Evolutionary conservation across 2,888 invertebrate genomes (phyloP).

Genomic region (Merodon equestris): DNA sequence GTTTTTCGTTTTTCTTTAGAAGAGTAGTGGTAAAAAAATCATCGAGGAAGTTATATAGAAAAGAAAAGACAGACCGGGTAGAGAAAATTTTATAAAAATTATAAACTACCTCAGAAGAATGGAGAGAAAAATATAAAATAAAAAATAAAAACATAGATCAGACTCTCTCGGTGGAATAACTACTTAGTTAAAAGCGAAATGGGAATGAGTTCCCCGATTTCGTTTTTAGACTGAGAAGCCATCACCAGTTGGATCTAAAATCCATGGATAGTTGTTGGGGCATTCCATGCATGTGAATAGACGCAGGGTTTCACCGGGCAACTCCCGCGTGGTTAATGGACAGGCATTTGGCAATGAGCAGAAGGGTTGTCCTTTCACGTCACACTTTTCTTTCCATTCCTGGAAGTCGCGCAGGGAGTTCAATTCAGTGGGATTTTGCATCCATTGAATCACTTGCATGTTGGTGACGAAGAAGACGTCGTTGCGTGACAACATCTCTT

Average conservation of each 20-base stretch:
- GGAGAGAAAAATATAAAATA: conserved; percentile 37
- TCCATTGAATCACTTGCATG: conserved; percentile 96
- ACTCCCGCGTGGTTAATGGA: conserved; percentile 91
- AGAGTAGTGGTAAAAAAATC: conserved; percentile 39
- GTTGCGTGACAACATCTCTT: conserved; percentile 92
- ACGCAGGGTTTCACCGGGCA: conserved; percentile 94
- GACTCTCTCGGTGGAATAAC: conserved; percentile 79
- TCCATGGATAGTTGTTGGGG: conserved; percentile 97
- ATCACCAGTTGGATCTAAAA: conserved; percentile 95
- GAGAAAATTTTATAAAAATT: conserved; percentile 62
- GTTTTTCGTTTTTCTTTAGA: conserved; percentile 22
- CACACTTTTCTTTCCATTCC: conserved; percentile 97
- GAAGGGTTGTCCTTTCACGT: conserved; percentile 95
- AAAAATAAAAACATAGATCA: conserved; percentile 72
- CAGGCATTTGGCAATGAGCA: conserved; percentile 95
- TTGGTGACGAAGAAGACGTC: conserved; percentile 96
- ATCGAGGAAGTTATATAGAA: conserved; percentile 19
- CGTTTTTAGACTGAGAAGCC: conserved; percentile 87
- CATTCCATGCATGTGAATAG: conserved; percentile 98
- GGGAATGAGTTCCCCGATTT: conserved; percentile 1
- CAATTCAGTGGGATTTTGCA: conserved; percentile 95
- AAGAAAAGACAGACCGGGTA: conserved; percentile 29
- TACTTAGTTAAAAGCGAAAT: conserved; percentile 69
- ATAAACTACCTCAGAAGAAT: conserved; percentile 43
- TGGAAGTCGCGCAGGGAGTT: conserved; percentile 93